Base-by-base conservation (phyloP, 2,888 invertebrate species). In the Hyposoter didymator region DNA sequence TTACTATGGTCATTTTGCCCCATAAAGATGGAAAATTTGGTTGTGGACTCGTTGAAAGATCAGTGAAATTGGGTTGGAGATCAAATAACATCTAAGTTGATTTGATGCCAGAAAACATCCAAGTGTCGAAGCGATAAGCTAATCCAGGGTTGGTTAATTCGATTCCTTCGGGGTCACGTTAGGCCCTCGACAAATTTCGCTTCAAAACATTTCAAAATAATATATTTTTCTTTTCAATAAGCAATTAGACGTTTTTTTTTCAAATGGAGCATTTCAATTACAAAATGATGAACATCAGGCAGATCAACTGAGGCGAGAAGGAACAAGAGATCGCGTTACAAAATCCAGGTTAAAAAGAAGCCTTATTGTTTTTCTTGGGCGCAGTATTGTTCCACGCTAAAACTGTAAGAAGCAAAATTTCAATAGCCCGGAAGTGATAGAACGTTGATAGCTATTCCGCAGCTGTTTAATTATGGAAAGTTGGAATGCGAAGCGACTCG, bases 91-190 rank as follows among this genome's bases (percentile, higher is more conserved):
- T 28, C 28, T 28, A 28, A 59, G 59, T 59, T 69, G 45, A 43
- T 43, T 47, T 14, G 45, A 67, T 19, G 49, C 32, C 28, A 32
- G 49, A 70, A 75, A 75, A 59, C 22, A 43, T 74, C 22, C 74
- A 35, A 39, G 59, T 59, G 59, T 59, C 6, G 59, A 59, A 39
- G 39, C 19, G 55, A 55, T 55, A 73, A 59, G 59, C 59, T 59
- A 28, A 59, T 59, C 59, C 59, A 14, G 59, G 59, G 59, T 14
- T 59, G 14, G 28, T 14, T 59, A 14, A 59, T 59, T 14, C 14
- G 28, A 59, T 59, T 59, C 28, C 28, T 59, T 28, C 59, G 59
- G 28, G 59, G 59, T 59, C 59, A 28, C 59, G 59, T 59, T 59
- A 59, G 59, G 1, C 14, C 59, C 59, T 28, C 28, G 28, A 14